Base-by-base conservation (phyloP, 2,888 invertebrate genomes). In the Dione juno region DNA sequence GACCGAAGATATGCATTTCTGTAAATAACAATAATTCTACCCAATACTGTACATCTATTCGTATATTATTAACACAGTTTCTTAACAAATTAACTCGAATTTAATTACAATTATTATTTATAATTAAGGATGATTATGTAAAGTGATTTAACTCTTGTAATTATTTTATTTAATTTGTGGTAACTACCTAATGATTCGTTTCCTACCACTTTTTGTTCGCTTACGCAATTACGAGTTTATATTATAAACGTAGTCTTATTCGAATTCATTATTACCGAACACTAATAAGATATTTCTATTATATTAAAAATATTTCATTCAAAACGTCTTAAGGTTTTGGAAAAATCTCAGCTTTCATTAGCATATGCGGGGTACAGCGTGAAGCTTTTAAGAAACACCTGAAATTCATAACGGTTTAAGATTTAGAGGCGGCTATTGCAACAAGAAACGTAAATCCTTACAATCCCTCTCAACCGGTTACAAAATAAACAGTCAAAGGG, bases 381-480 rank as follows among this genome's bases (percentile, higher is more conserved):
- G 2, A 57, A 19, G 13, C 3, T 43, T 40, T 10, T 13, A 40
- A 35, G 1, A 35, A 37, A 11, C 63, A 48, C 28, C 48, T 37
- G 50, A 64, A 70, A 40, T 67, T 58, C 53, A 37, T 52, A 52
- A 61, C 11, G 40, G 50, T 41, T 57, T 61, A 69, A 73, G 21
- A 67, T 64, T 66, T 35, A 57, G 54, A 66, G 59, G 50, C 61
- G 63, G 67, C 71, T 66, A 72, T 67, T 28, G 58, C 54, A 74
- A 77, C 74, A 73, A 66, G 74, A 69, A 50, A 69, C 74, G 70
- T 68, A 82, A 81, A 79, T 81, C 82, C 77, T 76, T 78, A 78
- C 77, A 83, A 83, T 81, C 84, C 86, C 83, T 81, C 35, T 77
- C 69, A 81, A 80, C 80, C 77, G 80, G 80, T 81, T 76, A 69